These are phyloP conservation scores for Recurvirostra avosetta DNA, from an alignment of 2,113 vertebrate species.

Conservation along the genomic window DNA sequence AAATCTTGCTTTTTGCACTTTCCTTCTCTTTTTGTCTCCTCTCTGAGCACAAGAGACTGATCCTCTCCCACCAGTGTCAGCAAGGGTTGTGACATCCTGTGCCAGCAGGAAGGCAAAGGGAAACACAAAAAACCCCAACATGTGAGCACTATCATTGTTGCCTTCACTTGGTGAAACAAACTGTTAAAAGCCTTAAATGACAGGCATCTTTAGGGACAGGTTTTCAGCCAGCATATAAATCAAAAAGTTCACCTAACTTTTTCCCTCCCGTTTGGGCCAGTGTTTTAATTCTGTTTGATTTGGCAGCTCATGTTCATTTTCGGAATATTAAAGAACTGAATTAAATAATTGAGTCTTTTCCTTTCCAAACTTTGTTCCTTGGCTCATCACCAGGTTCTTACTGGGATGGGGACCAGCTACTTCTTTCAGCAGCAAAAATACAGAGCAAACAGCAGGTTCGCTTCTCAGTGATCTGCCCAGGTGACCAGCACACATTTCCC, in stretches of 20 bases:
- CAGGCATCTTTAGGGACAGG: not conserved
- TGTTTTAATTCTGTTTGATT: not conserved
- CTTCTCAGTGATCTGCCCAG: not conserved
- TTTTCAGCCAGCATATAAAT: not conserved
- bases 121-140: not conserved
- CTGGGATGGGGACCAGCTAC: not conserved
- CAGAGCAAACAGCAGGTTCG: not conserved
- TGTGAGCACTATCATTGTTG: not conserved
- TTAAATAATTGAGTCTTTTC: not conserved
- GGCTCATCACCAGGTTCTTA: not conserved
- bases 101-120: not conserved
- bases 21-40: not conserved
- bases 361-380: not conserved
- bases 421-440: not conserved
- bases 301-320: not conserved
- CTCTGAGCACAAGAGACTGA: not conserved
- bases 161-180: not conserved
- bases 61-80: not conserved
- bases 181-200: not conserved
- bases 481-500: accelerated
- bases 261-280: not conserved
- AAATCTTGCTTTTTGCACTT: not conserved
- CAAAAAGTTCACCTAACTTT: not conserved
- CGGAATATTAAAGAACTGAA: not conserved
- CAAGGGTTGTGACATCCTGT: not conserved